Evolutionary conservation across 2,113 vertebrate species (phyloP).

Genomic region (Ceuthmochares aereus): DNA sequence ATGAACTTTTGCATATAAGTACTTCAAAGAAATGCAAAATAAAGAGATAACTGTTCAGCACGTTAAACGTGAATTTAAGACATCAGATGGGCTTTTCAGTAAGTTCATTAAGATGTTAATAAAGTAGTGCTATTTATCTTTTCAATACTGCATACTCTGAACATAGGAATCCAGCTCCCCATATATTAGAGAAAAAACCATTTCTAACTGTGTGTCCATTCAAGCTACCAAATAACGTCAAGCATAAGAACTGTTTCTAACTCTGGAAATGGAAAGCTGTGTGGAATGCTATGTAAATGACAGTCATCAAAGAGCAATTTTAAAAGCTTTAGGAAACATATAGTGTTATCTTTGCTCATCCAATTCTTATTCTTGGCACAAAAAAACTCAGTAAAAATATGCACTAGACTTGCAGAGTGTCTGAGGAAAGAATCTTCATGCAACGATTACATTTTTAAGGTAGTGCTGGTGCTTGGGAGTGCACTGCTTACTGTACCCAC

Average conservation of each 20-base stretch:
- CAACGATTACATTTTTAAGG: not conserved
- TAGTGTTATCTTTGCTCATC: not conserved
- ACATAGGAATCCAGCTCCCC: not conserved
- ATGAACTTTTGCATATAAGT: not conserved
- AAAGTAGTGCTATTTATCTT: not conserved
- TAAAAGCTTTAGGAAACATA: not conserved
- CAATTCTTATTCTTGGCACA: not conserved
- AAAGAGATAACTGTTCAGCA: not conserved
- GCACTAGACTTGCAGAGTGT: not conserved
- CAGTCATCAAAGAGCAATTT: not conserved
- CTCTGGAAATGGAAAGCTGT: not conserved
- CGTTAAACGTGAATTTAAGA: conserved; percentile 3
- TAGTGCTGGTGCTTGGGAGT: not conserved
- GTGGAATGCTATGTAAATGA: not conserved
- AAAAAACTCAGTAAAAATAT: not conserved
- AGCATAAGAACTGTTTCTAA: not conserved
- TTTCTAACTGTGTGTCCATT: not conserved
- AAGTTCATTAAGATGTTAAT: not conserved
- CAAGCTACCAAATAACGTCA: not conserved
- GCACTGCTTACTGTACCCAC: fast-evolving
- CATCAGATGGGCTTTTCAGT: not conserved
- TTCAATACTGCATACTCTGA: not conserved
- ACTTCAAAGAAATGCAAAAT: conserved; percentile 17
- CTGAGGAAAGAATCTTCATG: not conserved
- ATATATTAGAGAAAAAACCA: not conserved